Conservation (phyloP, 1,140 invertebrate genomes). For the Ephestia elutella region DNA sequence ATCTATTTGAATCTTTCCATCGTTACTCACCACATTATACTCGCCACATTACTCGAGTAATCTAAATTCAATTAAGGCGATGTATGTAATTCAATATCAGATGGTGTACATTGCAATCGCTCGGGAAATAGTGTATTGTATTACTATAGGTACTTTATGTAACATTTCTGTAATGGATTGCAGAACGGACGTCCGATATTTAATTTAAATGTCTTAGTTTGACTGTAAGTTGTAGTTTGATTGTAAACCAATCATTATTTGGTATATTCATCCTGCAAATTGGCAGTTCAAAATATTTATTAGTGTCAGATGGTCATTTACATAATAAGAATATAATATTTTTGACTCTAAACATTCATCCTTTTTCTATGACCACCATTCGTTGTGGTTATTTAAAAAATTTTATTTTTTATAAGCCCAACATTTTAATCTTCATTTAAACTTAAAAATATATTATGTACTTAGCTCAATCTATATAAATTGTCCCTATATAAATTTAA, state of each 20-base stretch:
- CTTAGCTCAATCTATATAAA: no score
- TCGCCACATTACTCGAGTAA: neutral
- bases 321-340: no score
- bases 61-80: neutral
- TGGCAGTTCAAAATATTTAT: neutral
- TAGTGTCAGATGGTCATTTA: no score
- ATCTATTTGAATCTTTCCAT: no score
- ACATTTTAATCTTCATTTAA: no score
- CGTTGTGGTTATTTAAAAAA: no score
- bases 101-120: conserved; percentile 6
- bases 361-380: no score
- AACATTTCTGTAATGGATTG: conserved; percentile 1
- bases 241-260: neutral
- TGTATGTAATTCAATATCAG: conserved; percentile 7
- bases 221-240: no score
- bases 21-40: neutral
- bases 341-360: no score
- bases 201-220: neutral
- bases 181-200: neutral
- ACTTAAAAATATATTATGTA: no score
- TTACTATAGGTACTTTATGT: conserved; percentile 8
- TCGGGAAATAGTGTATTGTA: conserved; percentile 6
- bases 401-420: no score
- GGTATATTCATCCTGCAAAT: neutral
- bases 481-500: no score